Evolutionary conservation across 2,888 invertebrate genomes (phyloP).

Genomic region (Acanthosepion esculentum): DNA sequence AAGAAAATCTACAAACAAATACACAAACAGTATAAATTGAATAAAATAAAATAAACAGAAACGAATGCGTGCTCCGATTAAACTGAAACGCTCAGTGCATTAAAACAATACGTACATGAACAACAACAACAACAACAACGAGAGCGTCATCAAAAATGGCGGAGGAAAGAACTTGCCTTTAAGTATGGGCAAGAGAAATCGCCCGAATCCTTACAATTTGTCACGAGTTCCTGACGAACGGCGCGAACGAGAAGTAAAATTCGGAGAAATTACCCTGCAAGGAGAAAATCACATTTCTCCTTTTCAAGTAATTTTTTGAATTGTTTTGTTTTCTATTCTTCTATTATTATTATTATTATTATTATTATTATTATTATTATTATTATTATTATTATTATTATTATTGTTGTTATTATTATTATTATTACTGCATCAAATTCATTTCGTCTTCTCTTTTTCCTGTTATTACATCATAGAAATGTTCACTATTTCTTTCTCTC

Average conservation of each 20-base stretch:
- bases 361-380: neutral
- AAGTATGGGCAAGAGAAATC: constrained; percentile 33
- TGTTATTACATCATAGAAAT: too few species aligned
- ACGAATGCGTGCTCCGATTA: neutral
- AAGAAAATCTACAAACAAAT: neutral
- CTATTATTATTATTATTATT: neutral
- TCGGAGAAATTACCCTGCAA: constrained; percentile 23
- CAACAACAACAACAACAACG: neutral
- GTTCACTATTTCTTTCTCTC: neutral
- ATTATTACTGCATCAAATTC: neutral
- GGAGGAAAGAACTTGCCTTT: neutral
- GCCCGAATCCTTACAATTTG: neutral
- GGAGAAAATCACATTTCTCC: constrained; percentile 21
- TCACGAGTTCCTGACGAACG: constrained; percentile 33
- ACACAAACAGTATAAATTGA: neutral
- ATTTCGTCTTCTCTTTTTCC: neutral
- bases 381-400: neutral
- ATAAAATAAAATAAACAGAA: neutral
- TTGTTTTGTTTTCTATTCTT: neutral
- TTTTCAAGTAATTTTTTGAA: neutral
- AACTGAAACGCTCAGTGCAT: neutral
- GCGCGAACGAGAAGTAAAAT: neutral
- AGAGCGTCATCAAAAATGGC: constrained; percentile 18
- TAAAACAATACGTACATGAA: neutral
- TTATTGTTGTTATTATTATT: neutral